Conservation (phyloP, 2,113 vertebrate genomes). For the Columbina picui region DNA sequence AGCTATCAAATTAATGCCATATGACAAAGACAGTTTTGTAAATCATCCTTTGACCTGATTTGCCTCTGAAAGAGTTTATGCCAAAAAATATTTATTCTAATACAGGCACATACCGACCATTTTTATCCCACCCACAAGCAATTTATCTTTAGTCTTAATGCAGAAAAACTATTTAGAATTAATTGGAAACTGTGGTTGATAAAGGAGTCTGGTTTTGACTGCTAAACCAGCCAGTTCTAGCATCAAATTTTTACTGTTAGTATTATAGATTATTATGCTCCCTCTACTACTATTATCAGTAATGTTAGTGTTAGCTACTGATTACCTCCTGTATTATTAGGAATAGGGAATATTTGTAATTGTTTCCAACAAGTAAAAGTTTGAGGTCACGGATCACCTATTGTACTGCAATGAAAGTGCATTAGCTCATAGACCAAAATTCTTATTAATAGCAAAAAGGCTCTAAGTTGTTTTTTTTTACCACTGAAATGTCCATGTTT, state of each 20-base stretch:
- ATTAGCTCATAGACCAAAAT: not conserved
- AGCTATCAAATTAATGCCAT: conserved; percentile 66
- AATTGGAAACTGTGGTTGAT: not conserved
- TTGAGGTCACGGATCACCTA: not conserved
- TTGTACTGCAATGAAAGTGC: not conserved
- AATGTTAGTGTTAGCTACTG: not conserved
- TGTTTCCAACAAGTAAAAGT: not conserved
- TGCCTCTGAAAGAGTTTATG: conserved; percentile 37
- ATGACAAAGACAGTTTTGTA: conserved; percentile 63
- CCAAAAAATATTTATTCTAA: conserved; percentile 19
- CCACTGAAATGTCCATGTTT: not conserved
- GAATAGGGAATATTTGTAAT: not conserved
- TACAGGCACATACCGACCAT: not conserved
- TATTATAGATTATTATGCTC: not conserved
- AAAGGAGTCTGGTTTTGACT: not conserved
- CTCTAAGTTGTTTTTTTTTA: not conserved
- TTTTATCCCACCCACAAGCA: conserved; percentile 8
- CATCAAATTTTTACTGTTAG: not conserved
- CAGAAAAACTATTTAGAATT: not conserved
- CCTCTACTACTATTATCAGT: not conserved
- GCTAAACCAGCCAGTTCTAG: not conserved
- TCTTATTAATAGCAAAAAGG: not conserved
- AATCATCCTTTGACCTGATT: conserved; percentile 64
- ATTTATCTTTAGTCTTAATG: not conserved
- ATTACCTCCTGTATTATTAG: not conserved